Base-by-base conservation (phyloP, 2,113 vertebrate species). In the Rostratula benghalensis region DNA sequence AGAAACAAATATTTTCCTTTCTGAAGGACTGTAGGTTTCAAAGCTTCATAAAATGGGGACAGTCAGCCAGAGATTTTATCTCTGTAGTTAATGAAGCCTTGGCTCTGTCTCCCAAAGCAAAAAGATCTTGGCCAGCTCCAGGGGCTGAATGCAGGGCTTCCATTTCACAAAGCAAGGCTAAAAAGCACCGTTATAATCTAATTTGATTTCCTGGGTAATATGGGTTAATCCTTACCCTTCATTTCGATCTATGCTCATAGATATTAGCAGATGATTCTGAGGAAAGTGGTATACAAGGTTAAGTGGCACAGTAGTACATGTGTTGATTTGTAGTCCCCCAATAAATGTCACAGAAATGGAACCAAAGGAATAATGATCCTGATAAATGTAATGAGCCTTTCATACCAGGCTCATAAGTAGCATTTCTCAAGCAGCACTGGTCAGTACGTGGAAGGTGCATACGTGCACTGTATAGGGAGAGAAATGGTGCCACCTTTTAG, bases 21-120 rank as follows among this genome's bases (percentile, higher is more conserved):
- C 87, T 87, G 76, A 75, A 74, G 54, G 33, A 33, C 35, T 89
- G 39, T 59, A 81, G 45, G 60, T 84, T 94, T 89, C 69, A 89
- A 95, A 89, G 77, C 64, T 95, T 87, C 51, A 65, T 50, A 78
- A 87, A 94, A 77, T 19, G 81, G 63, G 75, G 63, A 59, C 1
- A 6, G 56, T 50, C 68, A 84, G 82, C 37, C 80, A 96, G 35
- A 91, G 93, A 96, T 89, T 93, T 93, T 93, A 95, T 92, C 92
- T 78, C 39, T 25, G 51, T 63, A 71, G 43, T 89, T 86, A 85
- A 83, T 46, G 59, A 94, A 92, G 48, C 68, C 35, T 90, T 80
- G 83, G 60, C 56, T 88, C 45, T 76, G 64, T 60, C 61, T 79
- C 50, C 30, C 56, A 97, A 78, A 89, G 68, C 68, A 85, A 74